A percentile compares a stretch with the other conserved stretches of the same genome.
These are phyloP conservation scores for Channallabes apus DNA, from an alignment of 2,797 vertebrate species.

Conservation along the genomic window DNA sequence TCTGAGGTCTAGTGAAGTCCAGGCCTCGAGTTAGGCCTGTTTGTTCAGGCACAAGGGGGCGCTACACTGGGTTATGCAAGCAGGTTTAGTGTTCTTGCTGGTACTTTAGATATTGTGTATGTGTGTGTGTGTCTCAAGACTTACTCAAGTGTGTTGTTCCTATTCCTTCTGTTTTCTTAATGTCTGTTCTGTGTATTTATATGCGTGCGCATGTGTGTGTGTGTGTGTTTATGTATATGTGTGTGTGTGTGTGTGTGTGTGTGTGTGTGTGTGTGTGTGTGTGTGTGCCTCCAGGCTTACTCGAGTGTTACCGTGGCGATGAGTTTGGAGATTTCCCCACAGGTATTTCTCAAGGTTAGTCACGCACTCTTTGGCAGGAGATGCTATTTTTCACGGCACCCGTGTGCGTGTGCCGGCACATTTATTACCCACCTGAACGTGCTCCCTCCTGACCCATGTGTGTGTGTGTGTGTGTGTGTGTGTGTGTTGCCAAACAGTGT, in stretches of 20 bases:
- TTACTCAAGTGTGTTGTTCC: too few species aligned
- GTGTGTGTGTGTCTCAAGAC: neutral
- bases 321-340: slow-evolving; percentile 12
- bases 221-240: neutral
- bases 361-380: slow-evolving; percentile 14
- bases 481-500: too few species aligned
- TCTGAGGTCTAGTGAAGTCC: too few species aligned
- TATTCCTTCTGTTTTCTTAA: too few species aligned
- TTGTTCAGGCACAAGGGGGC: too few species aligned
- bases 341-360: slow-evolving; percentile 35
- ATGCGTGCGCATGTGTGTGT: neutral
- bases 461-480: slow-evolving; percentile 24
- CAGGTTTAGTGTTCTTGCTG: neutral
- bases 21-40: too few species aligned
- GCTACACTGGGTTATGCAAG: too few species aligned
- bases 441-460: neutral
- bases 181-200: neutral
- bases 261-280: neutral
- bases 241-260: neutral
- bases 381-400: slow-evolving; percentile 20
- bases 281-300: neutral
- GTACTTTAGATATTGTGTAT: neutral
- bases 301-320: neutral
- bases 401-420: neutral
- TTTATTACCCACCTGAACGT: slow-evolving; percentile 25